Evolutionary conservation across 2,113 vertebrate genomes (phyloP).

Genomic region (Promerops cafer): DNA sequence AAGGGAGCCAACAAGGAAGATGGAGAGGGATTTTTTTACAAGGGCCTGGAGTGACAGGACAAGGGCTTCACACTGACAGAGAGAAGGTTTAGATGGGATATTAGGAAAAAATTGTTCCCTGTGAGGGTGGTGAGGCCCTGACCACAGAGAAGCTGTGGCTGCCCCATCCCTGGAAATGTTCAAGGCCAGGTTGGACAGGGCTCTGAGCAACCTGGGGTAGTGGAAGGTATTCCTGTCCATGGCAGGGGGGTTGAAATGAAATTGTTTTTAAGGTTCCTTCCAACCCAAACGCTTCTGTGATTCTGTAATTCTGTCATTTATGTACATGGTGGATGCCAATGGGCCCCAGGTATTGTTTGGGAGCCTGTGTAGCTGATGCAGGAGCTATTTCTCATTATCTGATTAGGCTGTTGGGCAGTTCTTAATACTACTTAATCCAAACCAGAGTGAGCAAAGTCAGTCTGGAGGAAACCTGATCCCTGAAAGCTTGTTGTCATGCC

Average conservation of each 20-base stretch:
- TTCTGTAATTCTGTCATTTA: not conserved
- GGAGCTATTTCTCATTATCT: not conserved
- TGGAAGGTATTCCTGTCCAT: not conserved
- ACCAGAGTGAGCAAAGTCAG: not conserved
- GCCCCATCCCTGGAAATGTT: rapidly evolving
- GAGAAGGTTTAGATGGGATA: rapidly evolving
- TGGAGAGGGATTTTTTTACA: not conserved
- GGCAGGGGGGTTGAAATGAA: not conserved
- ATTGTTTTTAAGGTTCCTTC: not conserved
- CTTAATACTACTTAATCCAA: not conserved
- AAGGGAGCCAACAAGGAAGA: not conserved
- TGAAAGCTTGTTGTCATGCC: not conserved
- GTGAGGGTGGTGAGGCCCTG: not conserved
- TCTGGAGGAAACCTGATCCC: not conserved
- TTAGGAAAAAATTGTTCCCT: rapidly evolving
- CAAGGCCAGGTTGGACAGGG: rapidly evolving
- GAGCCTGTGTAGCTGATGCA: not conserved
- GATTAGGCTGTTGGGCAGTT: not conserved
- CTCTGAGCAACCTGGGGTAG: rapidly evolving
- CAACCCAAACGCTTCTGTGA: not conserved
- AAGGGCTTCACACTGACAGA: not conserved
- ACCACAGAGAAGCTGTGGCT: not conserved
- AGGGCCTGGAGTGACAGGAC: not conserved
- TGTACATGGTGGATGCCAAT: no score
- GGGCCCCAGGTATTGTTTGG: not conserved